Conservation (phyloP, 2,888 invertebrate species). For the Leptopilina syphax region DNA sequence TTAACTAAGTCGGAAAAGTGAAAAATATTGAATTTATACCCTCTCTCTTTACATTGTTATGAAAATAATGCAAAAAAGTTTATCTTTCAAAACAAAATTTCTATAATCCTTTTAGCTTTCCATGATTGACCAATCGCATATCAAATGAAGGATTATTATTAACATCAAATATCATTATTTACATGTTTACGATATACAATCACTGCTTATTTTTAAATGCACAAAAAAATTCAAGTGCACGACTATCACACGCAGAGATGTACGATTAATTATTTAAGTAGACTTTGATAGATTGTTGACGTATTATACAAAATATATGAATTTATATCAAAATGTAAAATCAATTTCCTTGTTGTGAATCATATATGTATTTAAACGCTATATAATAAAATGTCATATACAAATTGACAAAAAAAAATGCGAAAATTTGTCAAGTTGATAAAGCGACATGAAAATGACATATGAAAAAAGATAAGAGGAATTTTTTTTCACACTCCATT, state of each 20-base stretch:
- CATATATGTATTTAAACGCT: not conserved
- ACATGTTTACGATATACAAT: not conserved
- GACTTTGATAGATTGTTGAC: constrained; percentile 21
- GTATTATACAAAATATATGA: not conserved
- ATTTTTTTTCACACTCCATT: not conserved
- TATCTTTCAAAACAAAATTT: not conserved
- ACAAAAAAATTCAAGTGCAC: constrained; percentile 27
- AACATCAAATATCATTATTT: constrained; percentile 11
- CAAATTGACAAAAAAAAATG: not conserved
- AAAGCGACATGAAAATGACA: not conserved
- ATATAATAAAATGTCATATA: not conserved
- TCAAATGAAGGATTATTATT: constrained; percentile 22
- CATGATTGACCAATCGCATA: constrained; percentile 13
- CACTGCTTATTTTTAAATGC: constrained; percentile 4
- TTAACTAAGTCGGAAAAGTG: too few relatives aligned
- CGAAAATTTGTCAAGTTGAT: constrained; percentile 32
- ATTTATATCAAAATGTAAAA: not conserved
- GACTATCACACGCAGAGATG: not conserved
- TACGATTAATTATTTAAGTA: not conserved
- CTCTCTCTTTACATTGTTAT: not conserved
- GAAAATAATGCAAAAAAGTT: not conserved
- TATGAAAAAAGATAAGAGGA: constrained; percentile 6
- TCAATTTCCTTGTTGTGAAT: constrained; percentile 27
- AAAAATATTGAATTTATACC: too few relatives aligned
- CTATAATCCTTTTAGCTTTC: not conserved